Evolutionary conservation across 2,888 invertebrate species (phyloP).

Genomic region (Eulithis testata): DNA sequence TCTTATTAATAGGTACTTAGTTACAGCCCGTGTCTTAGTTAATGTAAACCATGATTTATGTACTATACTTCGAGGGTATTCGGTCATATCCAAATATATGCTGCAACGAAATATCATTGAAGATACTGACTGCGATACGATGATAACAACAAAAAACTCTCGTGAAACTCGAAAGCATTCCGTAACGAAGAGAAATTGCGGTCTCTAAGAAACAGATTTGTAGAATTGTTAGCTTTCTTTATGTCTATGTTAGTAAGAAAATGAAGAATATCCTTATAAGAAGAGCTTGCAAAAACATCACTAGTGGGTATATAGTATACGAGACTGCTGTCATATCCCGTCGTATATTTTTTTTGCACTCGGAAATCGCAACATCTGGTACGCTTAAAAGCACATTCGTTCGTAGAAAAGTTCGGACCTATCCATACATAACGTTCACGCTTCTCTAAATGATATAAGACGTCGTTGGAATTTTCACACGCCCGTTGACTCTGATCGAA

Average conservation of each 20-base stretch:
- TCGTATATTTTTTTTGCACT: conserved; percentile 72
- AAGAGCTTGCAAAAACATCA: conserved; percentile 63
- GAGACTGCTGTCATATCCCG: conserved; percentile 75
- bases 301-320: conserved; percentile 48
- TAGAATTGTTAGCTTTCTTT: conserved; percentile 38
- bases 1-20: conserved; percentile 22
- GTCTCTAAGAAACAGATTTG: conserved; percentile 30
- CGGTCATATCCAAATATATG: neutral
- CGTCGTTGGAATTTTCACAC: conserved; percentile 43
- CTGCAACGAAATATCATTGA: neutral
- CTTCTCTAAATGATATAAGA: conserved; percentile 49
- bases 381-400: conserved; percentile 48
- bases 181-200: conserved; percentile 35
- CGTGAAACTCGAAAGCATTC: conserved; percentile 27
- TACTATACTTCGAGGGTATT: neutral
- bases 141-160: no score
- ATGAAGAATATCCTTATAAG: conserved; percentile 48
- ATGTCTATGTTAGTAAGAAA: conserved; percentile 35
- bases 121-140: no score
- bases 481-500: conserved; percentile 34
- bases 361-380: conserved; percentile 79
- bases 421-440: conserved; percentile 51
- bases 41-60: no score
- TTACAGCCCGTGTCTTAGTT: neutral
- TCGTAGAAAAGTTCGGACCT: conserved; percentile 52